Evolutionary conservation across 2,797 vertebrate genomes (phyloP).

Genomic region (Furcifer pardalis): DNA sequence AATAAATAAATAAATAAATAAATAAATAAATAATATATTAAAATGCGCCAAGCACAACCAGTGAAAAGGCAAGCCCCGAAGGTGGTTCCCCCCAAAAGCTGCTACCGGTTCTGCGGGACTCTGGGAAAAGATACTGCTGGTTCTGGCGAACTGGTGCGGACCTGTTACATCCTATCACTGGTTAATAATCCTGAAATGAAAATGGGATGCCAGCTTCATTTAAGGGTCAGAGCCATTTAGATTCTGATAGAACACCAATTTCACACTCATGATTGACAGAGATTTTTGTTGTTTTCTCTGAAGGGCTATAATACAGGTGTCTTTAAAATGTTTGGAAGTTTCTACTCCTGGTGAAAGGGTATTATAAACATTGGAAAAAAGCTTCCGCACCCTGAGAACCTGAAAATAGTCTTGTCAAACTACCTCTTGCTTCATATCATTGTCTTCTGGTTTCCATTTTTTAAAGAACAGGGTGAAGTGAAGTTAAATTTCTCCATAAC

Average conservation of each 20-base stretch:
- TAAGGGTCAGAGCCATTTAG: neutral
- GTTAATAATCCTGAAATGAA: neutral
- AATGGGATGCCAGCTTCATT: neutral
- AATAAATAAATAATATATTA: too few species aligned
- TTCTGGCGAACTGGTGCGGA: too few species aligned
- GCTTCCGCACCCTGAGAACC: neutral
- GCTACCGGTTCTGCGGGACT: too few species aligned
- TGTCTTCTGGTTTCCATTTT: neutral
- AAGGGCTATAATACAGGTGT: neutral
- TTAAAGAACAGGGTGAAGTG: neutral
- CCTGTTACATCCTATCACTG: too few species aligned
- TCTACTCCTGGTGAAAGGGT: neutral
- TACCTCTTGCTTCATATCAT: neutral
- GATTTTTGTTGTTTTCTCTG: neutral
- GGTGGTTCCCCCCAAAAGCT: too few species aligned
- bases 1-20: too few species aligned
- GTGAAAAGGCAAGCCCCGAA: too few species aligned
- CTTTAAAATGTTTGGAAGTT: neutral
- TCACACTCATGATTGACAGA: neutral
- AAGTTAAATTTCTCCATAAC: neutral
- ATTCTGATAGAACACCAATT: neutral
- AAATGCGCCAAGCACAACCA: too few species aligned
- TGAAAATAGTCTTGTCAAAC: neutral
- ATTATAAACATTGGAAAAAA: neutral
- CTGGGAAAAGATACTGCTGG: too few species aligned